Evolutionary conservation across 2,113 vertebrate species (phyloP), one percentile per base, ranked within the genome.

Genomic region (Tupaia chinensis): DNA sequence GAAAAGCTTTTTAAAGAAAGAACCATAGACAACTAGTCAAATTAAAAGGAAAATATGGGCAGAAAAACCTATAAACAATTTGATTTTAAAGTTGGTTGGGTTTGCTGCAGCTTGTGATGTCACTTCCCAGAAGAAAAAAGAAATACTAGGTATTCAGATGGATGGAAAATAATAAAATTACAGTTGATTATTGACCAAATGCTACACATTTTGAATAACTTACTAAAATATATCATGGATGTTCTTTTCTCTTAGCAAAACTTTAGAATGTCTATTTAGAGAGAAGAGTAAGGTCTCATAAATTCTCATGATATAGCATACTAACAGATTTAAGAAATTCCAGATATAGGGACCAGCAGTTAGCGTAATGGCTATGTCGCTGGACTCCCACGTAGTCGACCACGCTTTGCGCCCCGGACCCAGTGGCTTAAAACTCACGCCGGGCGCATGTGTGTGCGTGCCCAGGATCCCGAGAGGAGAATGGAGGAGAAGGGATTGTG

Each of bases 81-180:
- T 25, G 11, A 85, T 95, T 95, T 23, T 32, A 90, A 70, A 44
- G 17, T 86, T 96, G 94, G 34, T 88, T 97, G 95, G 82, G 89
- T 76, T 95, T 73, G 79, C 84, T 77, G 25, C 69, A 85, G 16
- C 89, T 97, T 87, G 65, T 95, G 93, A 19, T 97, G 96, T 96
- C 84, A 95, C 60, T 34, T 89, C 63, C 27, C 20, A 91, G 97
- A 97, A 95, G 76, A 72, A 73, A 95, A 93, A 89, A 93, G 44
- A 74, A 73, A 92, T 53, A 69, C 61, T 90, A 69, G 23, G 10
- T 81, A 29, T 53, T 91, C 15, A 91, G 89, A 44, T n/a, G 92
- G 87, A 68, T 53, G 96, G 83, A 87, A 7, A 76, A 66, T 97
- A 81, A 91, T 63, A 88, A 97, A 63, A 63, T 87, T 65, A 91